A percentile compares a stretch with the other conserved stretches of the same genome.
These are phyloP conservation scores for Phasianus colchicus DNA, from an alignment of 2,113 vertebrate genomes.

Conservation along the genomic window DNA sequence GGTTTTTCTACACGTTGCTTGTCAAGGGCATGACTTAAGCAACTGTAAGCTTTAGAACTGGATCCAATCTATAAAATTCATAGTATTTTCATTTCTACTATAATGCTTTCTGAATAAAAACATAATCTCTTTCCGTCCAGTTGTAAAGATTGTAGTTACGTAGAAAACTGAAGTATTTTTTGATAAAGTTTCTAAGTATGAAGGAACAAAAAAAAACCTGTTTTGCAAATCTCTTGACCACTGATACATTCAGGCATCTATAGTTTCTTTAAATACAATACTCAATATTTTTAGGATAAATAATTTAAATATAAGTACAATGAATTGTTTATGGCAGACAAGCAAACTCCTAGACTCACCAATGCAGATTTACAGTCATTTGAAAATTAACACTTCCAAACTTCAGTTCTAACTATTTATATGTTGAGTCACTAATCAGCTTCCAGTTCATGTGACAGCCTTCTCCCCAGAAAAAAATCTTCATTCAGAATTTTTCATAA, in stretches of 20 bases:
- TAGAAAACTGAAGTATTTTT: background rate
- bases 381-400: slow-evolving; percentile 28
- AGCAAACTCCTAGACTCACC: background rate
- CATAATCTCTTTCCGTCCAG: background rate
- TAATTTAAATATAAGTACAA: background rate
- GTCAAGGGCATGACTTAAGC: background rate
- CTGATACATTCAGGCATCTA: background rate
- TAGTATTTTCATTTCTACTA: background rate
- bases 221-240: background rate
- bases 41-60: background rate
- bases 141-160: background rate
- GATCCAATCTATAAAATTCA: background rate
- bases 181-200: background rate
- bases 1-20: background rate
- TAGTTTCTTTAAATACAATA: background rate
- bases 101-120: background rate
- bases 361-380: background rate
- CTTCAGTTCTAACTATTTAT: background rate
- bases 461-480: background rate
- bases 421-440: background rate
- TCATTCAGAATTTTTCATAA: background rate
- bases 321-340: background rate
- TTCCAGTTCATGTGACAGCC: background rate
- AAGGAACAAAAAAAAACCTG: background rate
- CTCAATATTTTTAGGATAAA: background rate